phyloP scores from a whole-genome alignment of 2,113 vertebrate genomes.

The Seriola rivoliana region DNA sequence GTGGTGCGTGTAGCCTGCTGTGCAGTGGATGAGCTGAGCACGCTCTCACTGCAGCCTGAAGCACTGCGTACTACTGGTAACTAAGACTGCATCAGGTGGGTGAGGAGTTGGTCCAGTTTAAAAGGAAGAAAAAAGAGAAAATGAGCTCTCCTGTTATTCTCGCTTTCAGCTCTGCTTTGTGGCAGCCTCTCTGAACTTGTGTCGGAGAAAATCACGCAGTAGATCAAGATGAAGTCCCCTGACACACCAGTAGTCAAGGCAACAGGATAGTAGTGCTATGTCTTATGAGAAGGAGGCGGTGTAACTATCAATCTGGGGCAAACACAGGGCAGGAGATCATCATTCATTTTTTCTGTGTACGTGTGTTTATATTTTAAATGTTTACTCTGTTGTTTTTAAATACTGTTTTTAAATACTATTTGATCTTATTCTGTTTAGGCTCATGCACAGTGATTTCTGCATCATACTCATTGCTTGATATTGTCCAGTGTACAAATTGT shows the following conservation, averaged over 20 bases:
- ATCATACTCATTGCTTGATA: background rate
- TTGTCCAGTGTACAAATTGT: background rate
- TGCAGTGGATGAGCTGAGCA: constrained; percentile 19
- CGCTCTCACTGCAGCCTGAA: background rate
- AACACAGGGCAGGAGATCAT: constrained; percentile 48
- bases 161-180: constrained; percentile 40
- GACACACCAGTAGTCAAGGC: constrained; percentile 82
- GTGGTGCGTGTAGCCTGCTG: constrained; percentile 11
- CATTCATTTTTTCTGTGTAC: background rate
- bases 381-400: background rate
- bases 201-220: constrained; percentile 69
- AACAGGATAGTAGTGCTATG: constrained; percentile 66
- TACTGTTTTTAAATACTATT: background rate
- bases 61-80: background rate
- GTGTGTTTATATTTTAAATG: background rate
- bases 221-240: constrained; percentile 69
- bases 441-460: background rate
- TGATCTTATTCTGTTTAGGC: background rate
- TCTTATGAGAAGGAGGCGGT: constrained; percentile 64
- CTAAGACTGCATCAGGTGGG: constrained; percentile 42
- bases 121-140: constrained; percentile 19
- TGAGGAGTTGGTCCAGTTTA: constrained; percentile 27
- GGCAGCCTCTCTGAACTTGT: constrained; percentile 59
- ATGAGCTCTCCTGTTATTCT: constrained; percentile 52
- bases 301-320: constrained; percentile 61